These are phyloP conservation scores for Megalops cyprinoides DNA, from an alignment of 2,797 vertebrate genomes.

Conservation along the genomic window DNA sequence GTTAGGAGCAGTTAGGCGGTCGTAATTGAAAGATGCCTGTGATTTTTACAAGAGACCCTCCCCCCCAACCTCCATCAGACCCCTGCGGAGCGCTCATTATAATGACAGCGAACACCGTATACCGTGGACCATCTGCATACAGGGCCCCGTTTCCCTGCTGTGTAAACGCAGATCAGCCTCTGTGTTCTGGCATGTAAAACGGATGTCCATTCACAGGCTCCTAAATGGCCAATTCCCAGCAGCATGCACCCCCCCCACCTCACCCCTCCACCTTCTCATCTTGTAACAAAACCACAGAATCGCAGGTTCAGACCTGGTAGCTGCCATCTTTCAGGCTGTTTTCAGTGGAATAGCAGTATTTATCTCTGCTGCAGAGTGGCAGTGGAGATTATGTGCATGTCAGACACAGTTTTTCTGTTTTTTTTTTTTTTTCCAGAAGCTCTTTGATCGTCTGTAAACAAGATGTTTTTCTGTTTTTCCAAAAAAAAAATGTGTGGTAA, in stretches of 20 bases:
- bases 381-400: neutral
- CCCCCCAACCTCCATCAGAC: conserved; percentile 40
- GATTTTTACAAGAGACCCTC: conserved; percentile 33
- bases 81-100: no score
- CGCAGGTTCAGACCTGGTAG: neutral
- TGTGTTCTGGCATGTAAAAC: conserved; percentile 65
- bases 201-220: conserved; percentile 46
- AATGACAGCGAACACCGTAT: no score
- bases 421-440: neutral
- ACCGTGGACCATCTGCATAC: no score
- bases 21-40: conserved; percentile 40
- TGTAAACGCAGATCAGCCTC: conserved; percentile 44
- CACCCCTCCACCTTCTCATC: conserved; percentile 30
- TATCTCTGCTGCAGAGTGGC: neutral
- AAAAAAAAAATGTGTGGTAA: neutral
- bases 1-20: conserved; percentile 43
- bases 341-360: neutral
- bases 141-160: no score
- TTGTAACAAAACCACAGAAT: neutral
- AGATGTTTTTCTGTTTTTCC: neutral
- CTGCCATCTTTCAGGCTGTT: neutral
- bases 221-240: conserved; percentile 48
- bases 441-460: neutral
- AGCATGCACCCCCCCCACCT: conserved; percentile 4
- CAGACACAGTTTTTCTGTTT: neutral